phyloP scores from a whole-genome alignment of 1,140 invertebrate genomes.

The Hormaphis cornu region DNA sequence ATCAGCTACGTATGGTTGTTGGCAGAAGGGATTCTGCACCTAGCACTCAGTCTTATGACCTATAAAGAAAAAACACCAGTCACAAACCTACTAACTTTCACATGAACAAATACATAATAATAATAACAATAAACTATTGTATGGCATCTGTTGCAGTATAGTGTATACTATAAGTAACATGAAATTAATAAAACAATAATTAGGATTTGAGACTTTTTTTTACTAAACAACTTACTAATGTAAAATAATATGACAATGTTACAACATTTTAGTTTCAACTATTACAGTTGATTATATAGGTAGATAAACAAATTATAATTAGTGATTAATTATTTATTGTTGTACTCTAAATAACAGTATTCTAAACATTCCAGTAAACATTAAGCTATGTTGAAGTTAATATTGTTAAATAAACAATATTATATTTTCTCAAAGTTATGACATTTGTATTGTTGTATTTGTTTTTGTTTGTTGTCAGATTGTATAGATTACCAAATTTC shows the following conservation, averaged over 20 bases:
- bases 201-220: conserved; percentile 12
- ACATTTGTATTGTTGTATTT: background rate
- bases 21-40: conserved; percentile 7
- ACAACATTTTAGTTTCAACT: background rate
- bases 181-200: background rate
- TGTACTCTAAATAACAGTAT: background rate
- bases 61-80: background rate
- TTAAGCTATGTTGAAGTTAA: background rate
- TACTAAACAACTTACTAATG: no score
- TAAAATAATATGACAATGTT: background rate
- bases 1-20: conserved; percentile 25
- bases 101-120: conserved; percentile 6
- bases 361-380: background rate
- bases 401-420: background rate
- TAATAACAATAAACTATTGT: background rate
- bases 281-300: background rate
- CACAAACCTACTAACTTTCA: background rate
- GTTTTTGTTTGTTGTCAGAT: background rate
- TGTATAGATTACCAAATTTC: background rate
- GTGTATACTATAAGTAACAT: background rate
- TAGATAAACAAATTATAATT: no score
- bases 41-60: conserved; percentile 3
- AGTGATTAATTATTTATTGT: background rate
- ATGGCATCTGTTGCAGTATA: background rate
- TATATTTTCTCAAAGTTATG: background rate